Percentiles rank a stretch among this genome's conserved stretches.
phyloP scores from a whole-genome alignment of 2,888 invertebrate species.

The Eupithecia centaureata region DNA sequence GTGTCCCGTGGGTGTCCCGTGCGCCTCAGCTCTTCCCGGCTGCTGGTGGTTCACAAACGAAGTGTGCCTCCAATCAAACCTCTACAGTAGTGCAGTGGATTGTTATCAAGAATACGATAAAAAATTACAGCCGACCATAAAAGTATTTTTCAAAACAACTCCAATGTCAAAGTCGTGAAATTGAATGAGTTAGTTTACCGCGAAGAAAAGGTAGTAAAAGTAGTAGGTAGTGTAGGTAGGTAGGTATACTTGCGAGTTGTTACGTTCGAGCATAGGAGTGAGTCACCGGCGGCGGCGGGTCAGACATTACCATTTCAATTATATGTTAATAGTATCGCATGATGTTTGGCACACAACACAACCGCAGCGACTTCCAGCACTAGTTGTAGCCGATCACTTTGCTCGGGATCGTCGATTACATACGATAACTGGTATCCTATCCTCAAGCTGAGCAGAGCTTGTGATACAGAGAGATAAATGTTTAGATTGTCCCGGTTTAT shows the following conservation, averaged over 20 bases:
- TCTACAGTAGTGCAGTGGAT: background rate
- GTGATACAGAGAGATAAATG: background rate
- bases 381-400: background rate
- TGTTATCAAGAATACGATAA: constrained; percentile 19
- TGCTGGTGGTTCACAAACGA: background rate
- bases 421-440: no score
- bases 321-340: constrained; percentile 35
- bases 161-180: constrained; percentile 33
- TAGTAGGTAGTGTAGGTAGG: constrained; percentile 14
- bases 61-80: background rate
- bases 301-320: constrained; percentile 27
- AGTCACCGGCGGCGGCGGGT: constrained; percentile 20
- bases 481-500: no score
- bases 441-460: background rate
- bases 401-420: background rate
- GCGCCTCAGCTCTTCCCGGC: no score
- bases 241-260: constrained; percentile 17
- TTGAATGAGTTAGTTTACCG: constrained; percentile 20
- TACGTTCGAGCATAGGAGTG: constrained; percentile 19
- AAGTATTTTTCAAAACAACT: constrained; percentile 29
- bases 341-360: constrained; percentile 22
- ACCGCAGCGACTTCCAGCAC: constrained; percentile 11
- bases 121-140: constrained; percentile 28
- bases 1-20: no score
- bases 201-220: background rate